Evolutionary conservation across 1,140 invertebrate species (phyloP).

Genomic region (Lanistes nyassanus): DNA sequence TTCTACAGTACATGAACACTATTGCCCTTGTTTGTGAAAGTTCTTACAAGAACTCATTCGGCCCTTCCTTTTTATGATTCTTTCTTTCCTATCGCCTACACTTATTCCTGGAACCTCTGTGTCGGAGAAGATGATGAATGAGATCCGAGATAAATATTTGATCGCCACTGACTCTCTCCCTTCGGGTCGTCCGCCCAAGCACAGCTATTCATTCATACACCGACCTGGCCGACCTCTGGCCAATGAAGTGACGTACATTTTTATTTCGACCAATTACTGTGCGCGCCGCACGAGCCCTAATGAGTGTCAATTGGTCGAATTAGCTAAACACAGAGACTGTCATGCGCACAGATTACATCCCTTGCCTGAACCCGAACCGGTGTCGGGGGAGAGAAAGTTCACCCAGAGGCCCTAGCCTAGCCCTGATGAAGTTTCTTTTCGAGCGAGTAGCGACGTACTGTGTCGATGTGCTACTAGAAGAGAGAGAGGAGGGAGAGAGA

Average conservation of each 20-base stretch:
- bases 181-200: slow-evolving; percentile 20
- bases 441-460: too few relatives aligned
- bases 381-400: background rate
- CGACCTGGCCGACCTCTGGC: slow-evolving; percentile 20
- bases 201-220: slow-evolving; percentile 29
- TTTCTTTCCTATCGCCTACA: too few relatives aligned
- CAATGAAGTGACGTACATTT: slow-evolving; percentile 29
- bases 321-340: slow-evolving; percentile 36
- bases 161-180: slow-evolving; percentile 12
- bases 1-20: too few relatives aligned
- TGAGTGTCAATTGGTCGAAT: slow-evolving; percentile 33
- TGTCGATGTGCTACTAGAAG: too few relatives aligned
- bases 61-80: too few relatives aligned
- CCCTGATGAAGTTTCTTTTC: too few relatives aligned
- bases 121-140: slow-evolving; percentile 30
- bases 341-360: slow-evolving; percentile 29
- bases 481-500: too few relatives aligned
- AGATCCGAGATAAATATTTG: slow-evolving; percentile 31
- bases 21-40: too few relatives aligned
- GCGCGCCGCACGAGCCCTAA: slow-evolving; percentile 24
- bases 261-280: slow-evolving; percentile 28
- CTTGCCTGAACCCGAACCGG: slow-evolving; percentile 8
- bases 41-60: too few relatives aligned
- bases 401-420: too few relatives aligned
- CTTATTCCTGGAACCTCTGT: background rate